phyloP scores from a whole-genome alignment of 2,113 vertebrate genomes.

The Eurystomus gularis region DNA sequence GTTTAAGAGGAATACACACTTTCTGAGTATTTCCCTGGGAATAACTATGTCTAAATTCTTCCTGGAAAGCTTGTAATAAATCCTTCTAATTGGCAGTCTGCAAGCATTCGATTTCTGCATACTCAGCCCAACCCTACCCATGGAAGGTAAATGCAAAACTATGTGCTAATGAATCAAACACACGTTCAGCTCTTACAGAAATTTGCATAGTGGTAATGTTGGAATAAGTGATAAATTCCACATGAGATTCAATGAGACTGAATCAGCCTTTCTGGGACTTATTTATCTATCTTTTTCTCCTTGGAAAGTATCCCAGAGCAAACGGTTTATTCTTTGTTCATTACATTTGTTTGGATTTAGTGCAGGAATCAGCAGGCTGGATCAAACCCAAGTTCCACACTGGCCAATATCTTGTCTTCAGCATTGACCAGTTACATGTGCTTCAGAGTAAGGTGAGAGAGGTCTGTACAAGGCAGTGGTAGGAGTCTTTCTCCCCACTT shows the following conservation, averaged over 20 bases:
- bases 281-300: neutral
- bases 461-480: neutral
- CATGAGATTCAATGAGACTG: constrained; percentile 21
- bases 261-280: neutral
- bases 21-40: constrained; percentile 6
- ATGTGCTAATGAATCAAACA: constrained; percentile 35
- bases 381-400: neutral
- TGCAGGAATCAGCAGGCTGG: neutral
- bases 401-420: neutral
- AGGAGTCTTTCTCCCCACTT: neutral
- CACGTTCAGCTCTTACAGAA: neutral
- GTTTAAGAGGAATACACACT: neutral
- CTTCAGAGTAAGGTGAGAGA: neutral
- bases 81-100: constrained; percentile 53
- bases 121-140: constrained; percentile 4
- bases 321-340: neutral
- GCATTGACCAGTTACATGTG: neutral
- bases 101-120: constrained; percentile 20
- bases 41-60: neutral
- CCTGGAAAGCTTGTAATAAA: constrained; percentile 36
- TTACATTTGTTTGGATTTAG: neutral
- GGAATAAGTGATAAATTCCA: constrained; percentile 19
- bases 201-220: constrained; percentile 4
- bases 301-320: neutral
- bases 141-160: constrained; percentile 5